Percentiles rank a stretch among this genome's conserved stretches.
Evolutionary conservation across 92 coral and sea anemone species (phyloP).

Genomic region (Blastomussa wellsi): DNA sequence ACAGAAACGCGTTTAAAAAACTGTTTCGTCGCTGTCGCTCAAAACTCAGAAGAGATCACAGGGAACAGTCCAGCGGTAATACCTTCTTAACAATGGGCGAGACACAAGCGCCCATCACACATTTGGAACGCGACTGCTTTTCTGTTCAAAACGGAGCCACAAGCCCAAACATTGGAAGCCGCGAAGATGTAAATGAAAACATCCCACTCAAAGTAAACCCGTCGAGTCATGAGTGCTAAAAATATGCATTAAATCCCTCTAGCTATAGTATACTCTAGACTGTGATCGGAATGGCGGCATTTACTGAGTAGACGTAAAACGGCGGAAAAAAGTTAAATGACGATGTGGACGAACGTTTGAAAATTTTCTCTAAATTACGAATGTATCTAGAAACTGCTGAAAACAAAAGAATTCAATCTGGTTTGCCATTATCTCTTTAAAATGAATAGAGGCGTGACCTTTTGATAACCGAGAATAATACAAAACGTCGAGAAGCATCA

Average conservation of each 20-base stretch:
- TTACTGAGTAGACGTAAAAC: background rate
- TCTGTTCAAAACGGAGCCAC: slow-evolving; percentile 12
- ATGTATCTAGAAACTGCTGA: background rate
- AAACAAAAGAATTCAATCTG: background rate
- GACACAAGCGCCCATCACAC: slow-evolving; percentile 27
- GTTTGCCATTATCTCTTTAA: background rate
- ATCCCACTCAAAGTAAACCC: slow-evolving; percentile 3
- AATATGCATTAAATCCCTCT: background rate
- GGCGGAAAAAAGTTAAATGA: background rate
- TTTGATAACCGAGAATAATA: background rate
- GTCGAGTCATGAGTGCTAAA: background rate
- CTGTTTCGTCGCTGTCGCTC: slow-evolving; percentile 79
- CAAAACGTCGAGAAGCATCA: slow-evolving; percentile 12
- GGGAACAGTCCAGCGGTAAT: slow-evolving; percentile 58
- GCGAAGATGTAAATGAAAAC: slow-evolving; percentile 17
- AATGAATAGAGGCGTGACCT: background rate
- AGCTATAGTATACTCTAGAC: background rate
- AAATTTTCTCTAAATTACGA: background rate
- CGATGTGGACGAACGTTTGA: background rate
- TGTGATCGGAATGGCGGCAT: background rate
- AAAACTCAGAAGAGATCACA: slow-evolving; percentile 59
- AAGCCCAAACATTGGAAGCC: background rate
- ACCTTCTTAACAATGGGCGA: slow-evolving; percentile 54
- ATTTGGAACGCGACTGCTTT: slow-evolving; percentile 11
- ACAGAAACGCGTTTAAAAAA: slow-evolving; percentile 80